phyloP scores from a whole-genome alignment of 37 sponge, comb jelly and placozoan genomes.

The Hormiphora californensis region DNA sequence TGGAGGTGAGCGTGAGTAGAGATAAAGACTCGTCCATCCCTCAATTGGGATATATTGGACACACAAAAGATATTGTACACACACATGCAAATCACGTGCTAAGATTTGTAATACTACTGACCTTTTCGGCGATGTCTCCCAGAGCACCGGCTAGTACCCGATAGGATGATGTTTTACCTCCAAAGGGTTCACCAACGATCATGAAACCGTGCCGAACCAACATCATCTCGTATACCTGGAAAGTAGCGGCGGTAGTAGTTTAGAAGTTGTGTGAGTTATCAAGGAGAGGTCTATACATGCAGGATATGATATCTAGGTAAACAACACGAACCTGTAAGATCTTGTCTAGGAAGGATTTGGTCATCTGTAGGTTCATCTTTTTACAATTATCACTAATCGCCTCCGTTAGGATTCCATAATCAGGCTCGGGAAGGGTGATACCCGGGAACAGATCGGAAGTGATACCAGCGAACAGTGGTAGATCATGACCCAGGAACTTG shows the following conservation, averaged over 20 bases:
- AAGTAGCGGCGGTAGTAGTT: neutral
- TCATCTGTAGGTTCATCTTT: slow-evolving; percentile 82
- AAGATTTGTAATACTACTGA: slow-evolving; percentile 38
- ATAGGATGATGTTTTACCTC: slow-evolving; percentile 95
- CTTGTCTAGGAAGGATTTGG: slow-evolving; percentile 79
- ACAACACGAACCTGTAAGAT: slow-evolving; percentile 57
- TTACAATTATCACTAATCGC: slow-evolving; percentile 77
- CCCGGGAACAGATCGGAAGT: slow-evolving; percentile 97
- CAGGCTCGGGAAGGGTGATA: slow-evolving; percentile 85
- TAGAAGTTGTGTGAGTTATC: neutral
- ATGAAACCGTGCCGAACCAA: slow-evolving; percentile 98
- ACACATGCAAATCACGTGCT: too few relatives aligned
- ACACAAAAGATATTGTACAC: too few relatives aligned
- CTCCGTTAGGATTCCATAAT: slow-evolving; percentile 75
- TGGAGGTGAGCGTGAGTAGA: slow-evolving; percentile 53
- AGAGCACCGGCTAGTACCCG: slow-evolving; percentile 88
- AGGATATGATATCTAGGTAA: neutral
- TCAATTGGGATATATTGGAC: too few relatives aligned
- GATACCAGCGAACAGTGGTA: slow-evolving; percentile 92
- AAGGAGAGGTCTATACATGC: neutral
- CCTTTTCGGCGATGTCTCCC: slow-evolving; percentile 84
- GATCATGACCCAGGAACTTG: slow-evolving; percentile 91
- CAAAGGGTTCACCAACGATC: slow-evolving; percentile 99
- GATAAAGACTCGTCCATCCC: too few relatives aligned
- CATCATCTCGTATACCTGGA: slow-evolving; percentile 99